A percentile compares a stretch with the other conserved stretches of the same genome.
phyloP scores from a whole-genome alignment of 2,888 invertebrate genomes.

The Cremastinae sp. region DNA sequence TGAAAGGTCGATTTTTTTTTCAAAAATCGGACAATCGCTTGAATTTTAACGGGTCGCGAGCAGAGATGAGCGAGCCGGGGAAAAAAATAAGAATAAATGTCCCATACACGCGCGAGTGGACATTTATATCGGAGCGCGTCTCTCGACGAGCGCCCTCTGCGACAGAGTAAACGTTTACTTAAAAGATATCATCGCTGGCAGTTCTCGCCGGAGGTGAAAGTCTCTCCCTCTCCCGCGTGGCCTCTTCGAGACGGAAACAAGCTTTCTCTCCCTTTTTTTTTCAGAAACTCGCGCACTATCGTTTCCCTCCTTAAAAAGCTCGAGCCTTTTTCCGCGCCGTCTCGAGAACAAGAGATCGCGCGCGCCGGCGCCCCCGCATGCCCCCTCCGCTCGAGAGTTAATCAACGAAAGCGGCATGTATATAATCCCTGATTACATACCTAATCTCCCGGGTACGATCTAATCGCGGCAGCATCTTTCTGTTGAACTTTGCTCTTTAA shows the following conservation, averaged over 20 bases:
- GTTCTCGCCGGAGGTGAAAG: slow-evolving; percentile 47
- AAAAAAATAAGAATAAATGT: slow-evolving; percentile 2
- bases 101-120: slow-evolving; percentile 28
- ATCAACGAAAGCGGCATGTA: slow-evolving; percentile 41
- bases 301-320: slow-evolving; percentile 51
- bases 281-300: slow-evolving; percentile 37
- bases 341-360: slow-evolving; percentile 59
- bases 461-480: slow-evolving; percentile 24
- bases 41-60: neutral
- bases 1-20: too few species aligned
- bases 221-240: slow-evolving; percentile 54
- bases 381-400: slow-evolving; percentile 23
- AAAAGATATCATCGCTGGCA: slow-evolving; percentile 73
- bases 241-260: slow-evolving; percentile 29
- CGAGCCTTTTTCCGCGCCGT: slow-evolving; percentile 57
- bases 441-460: slow-evolving; percentile 23
- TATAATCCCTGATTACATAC: slow-evolving; percentile 17
- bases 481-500: neutral
- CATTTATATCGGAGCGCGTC: slow-evolving; percentile 35
- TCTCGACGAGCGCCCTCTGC: slow-evolving; percentile 45
- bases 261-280: slow-evolving; percentile 48
- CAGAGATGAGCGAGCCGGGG: neutral
- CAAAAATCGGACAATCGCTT: neutral
- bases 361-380: too few species aligned
- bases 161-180: slow-evolving; percentile 75